These are phyloP conservation scores for Leptinotarsa peninsularis DNA, from an alignment of 2,888 invertebrate genomes.

Conservation along the genomic window DNA sequence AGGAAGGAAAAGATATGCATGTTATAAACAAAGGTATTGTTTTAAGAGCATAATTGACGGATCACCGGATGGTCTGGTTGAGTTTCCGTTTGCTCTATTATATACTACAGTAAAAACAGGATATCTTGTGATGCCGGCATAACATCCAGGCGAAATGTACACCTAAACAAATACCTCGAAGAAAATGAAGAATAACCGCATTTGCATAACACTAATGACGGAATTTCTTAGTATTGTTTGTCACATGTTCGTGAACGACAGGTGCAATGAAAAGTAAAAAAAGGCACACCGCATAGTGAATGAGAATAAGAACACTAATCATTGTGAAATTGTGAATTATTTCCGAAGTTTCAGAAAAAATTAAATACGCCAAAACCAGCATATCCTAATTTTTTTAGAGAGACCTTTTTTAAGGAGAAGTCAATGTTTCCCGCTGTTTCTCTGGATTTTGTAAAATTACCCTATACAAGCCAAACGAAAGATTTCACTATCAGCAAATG, in stretches of 20 bases:
- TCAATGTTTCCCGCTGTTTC: too few relatives aligned
- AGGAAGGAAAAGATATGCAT: constrained; percentile 21
- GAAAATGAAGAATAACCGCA: neutral
- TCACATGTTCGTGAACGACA: neutral
- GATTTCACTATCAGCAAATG: too few relatives aligned
- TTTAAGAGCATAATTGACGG: constrained; percentile 12
- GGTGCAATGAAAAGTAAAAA: neutral
- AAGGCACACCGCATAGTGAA: neutral
- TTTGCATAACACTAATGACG: constrained; percentile 2
- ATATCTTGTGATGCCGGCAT: constrained; percentile 5
- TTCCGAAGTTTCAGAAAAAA: too few relatives aligned
- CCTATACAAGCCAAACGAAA: too few relatives aligned
- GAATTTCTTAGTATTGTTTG: neutral
- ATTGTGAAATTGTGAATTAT: too few relatives aligned
- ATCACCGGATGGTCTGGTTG: constrained; percentile 14
- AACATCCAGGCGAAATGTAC: constrained; percentile 4
- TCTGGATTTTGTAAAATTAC: too few relatives aligned
- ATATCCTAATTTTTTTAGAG: too few relatives aligned
- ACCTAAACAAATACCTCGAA: neutral
- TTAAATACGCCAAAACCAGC: too few relatives aligned
- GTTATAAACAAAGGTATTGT: constrained; percentile 18
- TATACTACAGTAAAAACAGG: constrained; percentile 2
- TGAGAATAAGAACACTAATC: too few relatives aligned
- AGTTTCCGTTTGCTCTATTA: constrained; percentile 7
- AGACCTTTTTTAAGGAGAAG: too few relatives aligned